These are phyloP conservation scores for Champsocephalus gunnari DNA, from an alignment of 2,797 vertebrate genomes.

Conservation along the genomic window DNA sequence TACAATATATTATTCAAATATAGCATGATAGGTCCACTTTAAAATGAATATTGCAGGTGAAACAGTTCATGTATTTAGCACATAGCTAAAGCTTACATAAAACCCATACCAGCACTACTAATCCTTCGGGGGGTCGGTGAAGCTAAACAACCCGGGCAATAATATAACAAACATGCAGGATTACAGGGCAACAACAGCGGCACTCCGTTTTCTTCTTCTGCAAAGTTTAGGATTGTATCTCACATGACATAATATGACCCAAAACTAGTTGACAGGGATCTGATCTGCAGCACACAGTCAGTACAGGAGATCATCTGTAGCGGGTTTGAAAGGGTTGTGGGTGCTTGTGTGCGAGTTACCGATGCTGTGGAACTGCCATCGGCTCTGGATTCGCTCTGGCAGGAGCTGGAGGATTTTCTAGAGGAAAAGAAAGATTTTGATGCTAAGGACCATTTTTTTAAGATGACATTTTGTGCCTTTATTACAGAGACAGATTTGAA, in stretches of 20 bases:
- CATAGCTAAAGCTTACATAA: no score
- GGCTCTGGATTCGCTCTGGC: constrained; percentile 95
- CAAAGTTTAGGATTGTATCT: no score
- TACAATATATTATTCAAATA: no score
- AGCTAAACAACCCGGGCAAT: not conserved
- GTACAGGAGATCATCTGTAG: not conserved
- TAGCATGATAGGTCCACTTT: no score
- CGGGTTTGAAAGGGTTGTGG: not conserved
- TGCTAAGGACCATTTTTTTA: not conserved
- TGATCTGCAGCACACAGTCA: constrained; percentile 6
- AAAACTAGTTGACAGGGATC: constrained; percentile 8
- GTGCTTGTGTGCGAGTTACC: constrained; percentile 78
- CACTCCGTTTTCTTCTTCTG: not conserved
- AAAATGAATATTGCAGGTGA: no score
- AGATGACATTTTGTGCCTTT: no score
- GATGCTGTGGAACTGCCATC: constrained; percentile 99
- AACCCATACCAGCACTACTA: no score
- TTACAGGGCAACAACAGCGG: not conserved
- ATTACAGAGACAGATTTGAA: no score
- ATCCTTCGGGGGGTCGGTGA: no score
- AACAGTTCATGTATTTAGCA: no score
- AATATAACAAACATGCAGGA: not conserved
- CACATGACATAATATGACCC: no score
- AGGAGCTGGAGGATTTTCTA: constrained; percentile 99
- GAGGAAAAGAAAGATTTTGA: not conserved